Conservation (phyloP, 2,797 vertebrate genomes). For the Silurus lanzhouensis region DNA sequence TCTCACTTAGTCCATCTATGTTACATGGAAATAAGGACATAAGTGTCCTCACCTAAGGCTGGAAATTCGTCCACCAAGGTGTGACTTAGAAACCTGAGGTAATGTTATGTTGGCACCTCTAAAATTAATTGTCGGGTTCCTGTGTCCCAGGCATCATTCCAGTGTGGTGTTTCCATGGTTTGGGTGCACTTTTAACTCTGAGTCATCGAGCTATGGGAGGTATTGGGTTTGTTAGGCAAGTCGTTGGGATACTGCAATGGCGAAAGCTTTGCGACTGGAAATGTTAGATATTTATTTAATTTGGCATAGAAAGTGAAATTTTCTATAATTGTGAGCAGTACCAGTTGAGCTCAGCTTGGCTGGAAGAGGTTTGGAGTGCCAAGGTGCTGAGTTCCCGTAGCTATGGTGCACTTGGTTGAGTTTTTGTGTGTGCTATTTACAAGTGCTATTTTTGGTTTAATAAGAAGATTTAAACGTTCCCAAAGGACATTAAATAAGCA, state of each 20-base stretch:
- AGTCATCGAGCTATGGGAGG: slow-evolving; percentile 45
- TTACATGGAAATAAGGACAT: slow-evolving; percentile 2
- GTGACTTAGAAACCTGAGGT: slow-evolving; percentile 46
- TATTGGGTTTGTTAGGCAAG: slow-evolving; percentile 41
- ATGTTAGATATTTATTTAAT: slow-evolving; percentile 53
- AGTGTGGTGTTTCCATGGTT: slow-evolving; percentile 37
- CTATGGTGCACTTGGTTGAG: neutral
- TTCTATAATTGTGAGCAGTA: slow-evolving; percentile 44
- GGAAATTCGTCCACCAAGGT: slow-evolving; percentile 28
- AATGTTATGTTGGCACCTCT: slow-evolving; percentile 39
- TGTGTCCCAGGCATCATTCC: slow-evolving; percentile 10
- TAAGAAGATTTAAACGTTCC: no score
- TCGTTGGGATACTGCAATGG: slow-evolving; percentile 41
- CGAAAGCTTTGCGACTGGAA: slow-evolving; percentile 31
- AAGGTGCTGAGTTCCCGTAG: neutral
- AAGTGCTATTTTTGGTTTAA: no score
- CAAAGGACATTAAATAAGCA: no score
- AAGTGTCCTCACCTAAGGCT: neutral
- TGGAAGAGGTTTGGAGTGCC: slow-evolving; percentile 44
- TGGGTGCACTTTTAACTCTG: slow-evolving; percentile 38
- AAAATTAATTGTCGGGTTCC: neutral
- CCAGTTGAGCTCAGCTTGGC: slow-evolving; percentile 54
- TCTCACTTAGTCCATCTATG: neutral
- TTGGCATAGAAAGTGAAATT: slow-evolving; percentile 47
- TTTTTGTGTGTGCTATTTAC: no score